Evolutionary conservation across 64 coral and sea anemone genomes (phyloP), one percentile per base, ranked within the genome.

Genomic region (Porites australiensis): DNA sequence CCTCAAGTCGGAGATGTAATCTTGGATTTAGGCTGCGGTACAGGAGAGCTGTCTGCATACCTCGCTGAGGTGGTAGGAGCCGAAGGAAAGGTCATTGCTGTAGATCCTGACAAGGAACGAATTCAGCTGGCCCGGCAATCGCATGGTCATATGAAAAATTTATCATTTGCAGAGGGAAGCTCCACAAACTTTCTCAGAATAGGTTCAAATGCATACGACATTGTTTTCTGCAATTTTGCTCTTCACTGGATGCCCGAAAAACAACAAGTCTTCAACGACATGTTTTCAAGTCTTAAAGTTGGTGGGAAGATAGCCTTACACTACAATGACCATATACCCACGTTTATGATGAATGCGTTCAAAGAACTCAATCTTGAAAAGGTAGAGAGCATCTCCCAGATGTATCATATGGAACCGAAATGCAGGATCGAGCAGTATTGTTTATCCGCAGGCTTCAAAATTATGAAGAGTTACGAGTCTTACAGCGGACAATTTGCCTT

Each of bases 241-340:
- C 69, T 88, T 1, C 86, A 88, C 54, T 88, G 70, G 86, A 88
- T 88, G 13, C 44, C 86, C 43, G 27, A 88, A 49, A 75, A 75
- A 58, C 13, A 53, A n/a, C 8, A 88, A 13, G 52, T 58, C 62
- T 88, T 73, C 0, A 88, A 44, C 10, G 55, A 55, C 37, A 74
- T 74, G 62, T 88, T 70, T 70, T 8, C 10, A 43, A 76, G 70
- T 76, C 23, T 88, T 19, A 88, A 88, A 12, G 27, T 8, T 23
- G 86, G 71, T 4, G 86, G 86, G 4, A 88, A 68, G 15, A 49
- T 69, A 18, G 46, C 20, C 45, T 3, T 69, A 6, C 62, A 53
- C 4, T 86, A 86, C 22, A 0, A 18, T 0, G 12, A 19, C 21
- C 44, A 86, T 65, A 3, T 53, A 3, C 15, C 3, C 44, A 63